Evolutionary conservation across 2,113 vertebrate species (phyloP), one percentile per base, ranked within the genome.

Genomic region (Nicator chloris): DNA sequence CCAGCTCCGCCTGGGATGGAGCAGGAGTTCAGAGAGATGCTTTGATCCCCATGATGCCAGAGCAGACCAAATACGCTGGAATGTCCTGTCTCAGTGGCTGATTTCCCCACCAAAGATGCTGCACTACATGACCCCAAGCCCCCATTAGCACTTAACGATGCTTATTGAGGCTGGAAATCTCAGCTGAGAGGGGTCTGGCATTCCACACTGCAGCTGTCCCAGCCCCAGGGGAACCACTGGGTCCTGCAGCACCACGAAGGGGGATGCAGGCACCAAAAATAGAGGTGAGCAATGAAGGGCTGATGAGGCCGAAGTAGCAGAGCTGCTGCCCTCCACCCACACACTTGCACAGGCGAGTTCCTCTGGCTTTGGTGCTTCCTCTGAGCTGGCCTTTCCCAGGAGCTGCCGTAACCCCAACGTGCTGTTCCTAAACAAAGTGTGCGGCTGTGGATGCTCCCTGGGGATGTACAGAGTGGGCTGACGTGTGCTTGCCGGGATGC

Each of bases 311-410:
- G 3, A 76, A 45, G 90, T 1, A 86, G 77, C 54, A 37, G 88
- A 84, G 69, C 80, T 23, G 94, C 82, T 95, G 47, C 22, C 39
- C 70, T 89, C 81, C 19, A 0, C 90, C 87, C 87, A 86, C 87
- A 1, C n/a, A 0, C 54, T 69, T 6, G 5, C 88, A 80, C 66
- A 72, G 45, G 33, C 4, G 0, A 88, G 79, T 96, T 84, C 63
- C 90, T 86, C 42, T 0, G 68, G 76, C 54, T 82, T 59, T 11
- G 2, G 40, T 22, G 69, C 69, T 97, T 96, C 93, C 95, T 96
- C 69, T 2, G 4, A 30, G 53, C 72, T 96, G 93, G 44, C 94
- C 94, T 96, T 96, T 96, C 93, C 96, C 95, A 96, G 92, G 92
- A 94, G 94, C 94, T 78, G 95, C 88, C 0, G 2, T 86, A 86